Conservation (phyloP, 37 sponge, comb jelly and placozoan species). For the Cladorhizidae sp. region DNA sequence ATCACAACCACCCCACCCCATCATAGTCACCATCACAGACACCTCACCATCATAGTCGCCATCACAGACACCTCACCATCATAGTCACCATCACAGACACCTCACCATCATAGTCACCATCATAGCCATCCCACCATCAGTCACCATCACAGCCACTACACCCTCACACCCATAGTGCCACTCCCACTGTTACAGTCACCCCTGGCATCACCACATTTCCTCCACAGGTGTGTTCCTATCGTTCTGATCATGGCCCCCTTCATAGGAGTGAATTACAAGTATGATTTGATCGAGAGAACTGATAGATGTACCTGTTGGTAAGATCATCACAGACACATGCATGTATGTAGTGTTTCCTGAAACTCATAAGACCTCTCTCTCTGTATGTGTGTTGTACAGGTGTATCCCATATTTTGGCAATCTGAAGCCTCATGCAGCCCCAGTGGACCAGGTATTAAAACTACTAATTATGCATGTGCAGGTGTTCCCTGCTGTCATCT, state of each 20-base stretch:
- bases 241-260: conserved; percentile 20
- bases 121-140: no score
- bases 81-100: no score
- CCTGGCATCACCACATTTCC: no score
- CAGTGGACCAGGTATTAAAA: conserved; percentile 8
- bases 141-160: no score
- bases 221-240: conserved; percentile 13
- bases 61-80: no score
- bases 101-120: no score
- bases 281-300: background rate
- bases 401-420: conserved; percentile 36
- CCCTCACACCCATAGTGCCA: no score
- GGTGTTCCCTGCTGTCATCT: no score
- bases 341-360: background rate
- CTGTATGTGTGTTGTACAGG: background rate
- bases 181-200: no score
- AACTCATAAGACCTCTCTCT: background rate
- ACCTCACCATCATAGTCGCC: no score
- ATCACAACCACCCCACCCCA: no score
- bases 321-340: background rate
- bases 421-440: conserved; percentile 2
- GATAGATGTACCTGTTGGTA: conserved; percentile 40
- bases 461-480: background rate
- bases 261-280: background rate
- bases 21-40: no score